Conservation (phyloP, 2,888 invertebrate species). For the Xanthostigma xanthostigma region DNA sequence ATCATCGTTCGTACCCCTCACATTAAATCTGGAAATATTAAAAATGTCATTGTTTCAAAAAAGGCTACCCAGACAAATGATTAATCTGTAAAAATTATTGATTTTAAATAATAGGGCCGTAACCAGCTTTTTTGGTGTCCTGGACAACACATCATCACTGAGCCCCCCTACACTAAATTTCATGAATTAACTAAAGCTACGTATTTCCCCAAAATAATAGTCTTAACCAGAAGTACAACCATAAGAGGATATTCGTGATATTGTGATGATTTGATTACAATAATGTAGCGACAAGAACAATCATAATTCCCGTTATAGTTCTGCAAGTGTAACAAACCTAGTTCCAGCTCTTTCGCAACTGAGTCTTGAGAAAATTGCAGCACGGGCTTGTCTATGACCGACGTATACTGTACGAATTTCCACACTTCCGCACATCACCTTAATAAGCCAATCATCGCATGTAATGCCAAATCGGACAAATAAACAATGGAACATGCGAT, state of each 20-base stretch:
- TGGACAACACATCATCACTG: too few relatives aligned
- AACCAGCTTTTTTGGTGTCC: too few relatives aligned
- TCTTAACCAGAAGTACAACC: too few relatives aligned
- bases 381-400: slow-evolving; percentile 83
- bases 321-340: slow-evolving; percentile 31
- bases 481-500: slow-evolving; percentile 88
- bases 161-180: too few relatives aligned
- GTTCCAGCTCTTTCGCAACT: slow-evolving; percentile 98
- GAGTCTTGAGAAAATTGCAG: slow-evolving; percentile 87
- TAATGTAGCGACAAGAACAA: background rate
- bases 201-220: too few relatives aligned
- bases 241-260: too few relatives aligned
- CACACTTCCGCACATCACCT: slow-evolving; percentile 94
- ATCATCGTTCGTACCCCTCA: slow-evolving; percentile 96
- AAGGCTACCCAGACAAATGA: too few relatives aligned
- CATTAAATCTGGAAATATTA: slow-evolving; percentile 60
- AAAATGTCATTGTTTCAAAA: background rate
- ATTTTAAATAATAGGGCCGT: slow-evolving; percentile 4
- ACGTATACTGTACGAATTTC: slow-evolving; percentile 98
- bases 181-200: too few relatives aligned
- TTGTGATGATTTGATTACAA: background rate
- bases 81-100: too few relatives aligned
- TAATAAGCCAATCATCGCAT: slow-evolving; percentile 80
- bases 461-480: slow-evolving; percentile 83
- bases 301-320: background rate